Evolutionary conservation across 2,797 vertebrate genomes (phyloP).

Genomic region (Nyctibius grandis): DNA sequence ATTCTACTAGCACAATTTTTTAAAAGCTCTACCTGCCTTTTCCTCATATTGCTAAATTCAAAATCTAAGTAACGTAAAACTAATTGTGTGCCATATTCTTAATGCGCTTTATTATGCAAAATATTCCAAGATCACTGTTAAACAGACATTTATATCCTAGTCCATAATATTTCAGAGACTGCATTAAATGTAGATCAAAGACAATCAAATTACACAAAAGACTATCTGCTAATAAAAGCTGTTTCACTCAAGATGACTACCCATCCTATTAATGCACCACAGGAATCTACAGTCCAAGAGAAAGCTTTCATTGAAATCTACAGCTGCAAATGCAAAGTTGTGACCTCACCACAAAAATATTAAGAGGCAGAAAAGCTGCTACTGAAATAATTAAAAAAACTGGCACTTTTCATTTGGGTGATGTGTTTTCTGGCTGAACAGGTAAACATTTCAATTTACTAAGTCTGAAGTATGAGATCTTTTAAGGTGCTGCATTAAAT

Average conservation of each 20-base stretch:
- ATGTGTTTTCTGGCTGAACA: neutral
- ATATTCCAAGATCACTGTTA: neutral
- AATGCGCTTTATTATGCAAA: neutral
- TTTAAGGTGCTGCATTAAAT: neutral
- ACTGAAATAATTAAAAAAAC: neutral
- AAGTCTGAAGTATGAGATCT: neutral
- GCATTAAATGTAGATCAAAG: neutral
- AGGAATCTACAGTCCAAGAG: neutral
- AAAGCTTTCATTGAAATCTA: neutral
- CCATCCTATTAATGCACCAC: neutral
- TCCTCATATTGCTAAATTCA: neutral
- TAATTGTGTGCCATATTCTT: neutral
- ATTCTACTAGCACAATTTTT: neutral
- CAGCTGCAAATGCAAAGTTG: neutral
- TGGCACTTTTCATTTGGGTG: neutral
- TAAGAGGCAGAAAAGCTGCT: neutral
- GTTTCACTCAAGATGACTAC: neutral
- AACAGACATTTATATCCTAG: neutral
- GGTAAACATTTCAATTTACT: neutral
- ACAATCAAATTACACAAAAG: neutral
- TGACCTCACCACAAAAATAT: neutral
- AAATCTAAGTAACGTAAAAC: neutral
- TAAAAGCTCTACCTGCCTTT: neutral
- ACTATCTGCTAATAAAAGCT: neutral
- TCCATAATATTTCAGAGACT: neutral